Base-by-base conservation (phyloP, 2,888 invertebrate genomes). In the Lasioglossum malachurum region DNA sequence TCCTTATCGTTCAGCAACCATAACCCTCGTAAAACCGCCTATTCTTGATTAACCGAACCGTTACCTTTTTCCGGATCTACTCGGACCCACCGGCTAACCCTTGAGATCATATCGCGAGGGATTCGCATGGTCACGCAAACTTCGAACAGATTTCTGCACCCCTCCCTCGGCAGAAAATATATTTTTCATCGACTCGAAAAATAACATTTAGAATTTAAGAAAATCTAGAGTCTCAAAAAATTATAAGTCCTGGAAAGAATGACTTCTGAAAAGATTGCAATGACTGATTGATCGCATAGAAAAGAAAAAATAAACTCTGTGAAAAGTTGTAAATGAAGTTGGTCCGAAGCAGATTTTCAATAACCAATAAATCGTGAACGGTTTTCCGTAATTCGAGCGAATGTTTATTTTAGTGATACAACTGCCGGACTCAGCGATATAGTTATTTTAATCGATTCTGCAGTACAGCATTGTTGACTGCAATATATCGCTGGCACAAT, bases 41-140 rank as follows among this genome's bases (percentile, higher is more conserved):
- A 86, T 82, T 80, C 90, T 91, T 93, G 91, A 93, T 93, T 93
- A 93, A 93, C 92, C 88, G 88, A 75, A 53, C 71, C 16, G 77
- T 38, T 78, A 72, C 49, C 79, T 80, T 69, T 49, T 75, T 46
- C 44, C 44, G 14, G 75, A 72, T 75, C 44, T 72, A 53, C 14
- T 41, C 23, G 38, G 75, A 64, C 75, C 76, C 44, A 57, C 0
- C 19, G 16, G 14, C 23, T 64, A 14, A 75, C 60, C 71, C 64
- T 71, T 27, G n/a, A n/a, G 57, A 57, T 49, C n/a, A 35, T 67
- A 73, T 53, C n/a, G 12, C 27, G 38, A 4, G 8, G 64, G 27
- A 35, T 74, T 23, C 49, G 38, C 57, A 60, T 60, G 74, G 19
- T 69, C 44, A 49, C 46, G 35, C 46, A 35, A 49, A 31, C 46